A percentile compares a stretch with the other conserved stretches of the same genome.
Conservation (phyloP, 2,888 invertebrate species). For the Lampropteryx suffumata region DNA sequence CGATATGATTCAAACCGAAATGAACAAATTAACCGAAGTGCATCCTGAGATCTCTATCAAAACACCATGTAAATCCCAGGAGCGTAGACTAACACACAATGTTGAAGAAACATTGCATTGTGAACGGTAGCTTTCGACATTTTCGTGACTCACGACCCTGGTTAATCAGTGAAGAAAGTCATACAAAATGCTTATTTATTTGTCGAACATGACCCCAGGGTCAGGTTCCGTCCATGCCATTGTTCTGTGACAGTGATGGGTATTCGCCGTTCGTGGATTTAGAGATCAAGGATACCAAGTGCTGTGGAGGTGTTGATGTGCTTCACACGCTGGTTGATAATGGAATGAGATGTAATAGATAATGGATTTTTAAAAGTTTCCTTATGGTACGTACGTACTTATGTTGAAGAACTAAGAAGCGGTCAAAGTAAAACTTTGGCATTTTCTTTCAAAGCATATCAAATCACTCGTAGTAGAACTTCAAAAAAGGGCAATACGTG, state of each 20-base stretch:
- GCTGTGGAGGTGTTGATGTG: too few relatives aligned
- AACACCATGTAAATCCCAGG: conserved; percentile 36
- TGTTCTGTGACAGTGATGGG: conserved; percentile 51
- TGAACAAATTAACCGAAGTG: conserved; percentile 16
- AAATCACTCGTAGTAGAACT: too few relatives aligned
- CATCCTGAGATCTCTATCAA: conserved; percentile 30
- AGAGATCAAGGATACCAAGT: conserved; percentile 28
- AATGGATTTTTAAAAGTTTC: too few relatives aligned
- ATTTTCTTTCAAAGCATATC: too few relatives aligned
- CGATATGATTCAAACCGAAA: neutral
- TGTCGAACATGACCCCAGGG: conserved; percentile 61
- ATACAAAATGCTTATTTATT: conserved; percentile 75
- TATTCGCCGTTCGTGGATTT: conserved; percentile 39
- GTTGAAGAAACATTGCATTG: conserved; percentile 45
- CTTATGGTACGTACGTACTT: too few relatives aligned
- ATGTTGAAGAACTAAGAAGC: too few relatives aligned
- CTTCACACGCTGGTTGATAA: too few relatives aligned
- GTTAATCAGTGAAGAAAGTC: conserved; percentile 72
- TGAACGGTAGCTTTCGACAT: conserved; percentile 69
- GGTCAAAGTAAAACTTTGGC: too few relatives aligned
- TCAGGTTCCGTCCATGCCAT: conserved; percentile 43
- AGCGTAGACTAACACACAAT: conserved; percentile 44
- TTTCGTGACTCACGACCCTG: conserved; percentile 76
- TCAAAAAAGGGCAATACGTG: too few relatives aligned
- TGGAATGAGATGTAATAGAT: too few relatives aligned